Evolutionary conservation across 2,113 vertebrate species (phyloP).

Genomic region (Manacus vitellinus): DNA sequence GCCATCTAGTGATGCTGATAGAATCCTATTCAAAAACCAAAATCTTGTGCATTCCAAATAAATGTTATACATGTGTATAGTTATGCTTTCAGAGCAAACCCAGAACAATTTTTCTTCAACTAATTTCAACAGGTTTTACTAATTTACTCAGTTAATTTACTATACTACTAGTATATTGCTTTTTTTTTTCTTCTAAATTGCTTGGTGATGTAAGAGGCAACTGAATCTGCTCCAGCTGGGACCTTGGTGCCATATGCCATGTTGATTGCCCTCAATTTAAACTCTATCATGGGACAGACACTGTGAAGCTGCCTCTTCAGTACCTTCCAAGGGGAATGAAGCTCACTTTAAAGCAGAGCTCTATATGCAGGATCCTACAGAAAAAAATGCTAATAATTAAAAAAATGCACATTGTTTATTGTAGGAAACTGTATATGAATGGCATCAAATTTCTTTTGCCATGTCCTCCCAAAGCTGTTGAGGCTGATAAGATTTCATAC

Average conservation of each 20-base stretch:
- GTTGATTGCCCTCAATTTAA: not conserved
- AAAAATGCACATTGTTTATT: not conserved
- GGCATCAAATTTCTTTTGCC: slow-evolving; percentile 32
- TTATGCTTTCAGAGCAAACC: not conserved
- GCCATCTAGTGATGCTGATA: slow-evolving; percentile 59
- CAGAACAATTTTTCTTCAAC: not conserved
- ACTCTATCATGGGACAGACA: not conserved
- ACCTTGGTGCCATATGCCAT: not conserved
- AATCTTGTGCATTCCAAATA: not conserved
- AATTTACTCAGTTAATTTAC: not conserved
- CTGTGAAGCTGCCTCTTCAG: not conserved
- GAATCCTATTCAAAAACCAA: not conserved
- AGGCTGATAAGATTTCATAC: slow-evolving; percentile 53
- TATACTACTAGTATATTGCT: not conserved
- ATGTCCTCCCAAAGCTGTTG: slow-evolving; percentile 5
- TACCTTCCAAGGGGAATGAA: not conserved
- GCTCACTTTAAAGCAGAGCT: not conserved
- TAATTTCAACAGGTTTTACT: not conserved
- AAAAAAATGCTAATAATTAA: not conserved
- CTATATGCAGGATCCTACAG: not conserved
- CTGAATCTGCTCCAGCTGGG: not conserved
- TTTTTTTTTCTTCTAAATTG: not conserved
- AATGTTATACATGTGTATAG: not conserved
- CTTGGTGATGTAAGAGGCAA: not conserved
- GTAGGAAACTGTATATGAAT: not conserved